Base-by-base conservation (phyloP, 2,797 vertebrate genomes). In the Pitangus sulphuratus region DNA sequence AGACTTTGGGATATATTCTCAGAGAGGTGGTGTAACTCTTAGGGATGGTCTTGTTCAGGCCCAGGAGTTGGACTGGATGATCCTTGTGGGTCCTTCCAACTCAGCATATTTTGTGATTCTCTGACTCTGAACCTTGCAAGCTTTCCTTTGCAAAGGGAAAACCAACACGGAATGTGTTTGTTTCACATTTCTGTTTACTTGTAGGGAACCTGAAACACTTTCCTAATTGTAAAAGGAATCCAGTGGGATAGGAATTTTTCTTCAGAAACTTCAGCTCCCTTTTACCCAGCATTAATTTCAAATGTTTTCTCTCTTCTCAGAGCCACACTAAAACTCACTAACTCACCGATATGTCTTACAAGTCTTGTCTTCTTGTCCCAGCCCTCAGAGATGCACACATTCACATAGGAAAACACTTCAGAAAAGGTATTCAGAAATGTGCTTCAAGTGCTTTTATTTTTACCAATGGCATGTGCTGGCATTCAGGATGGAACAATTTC, bases 401-500 rank as follows among this genome's bases (percentile, higher is more conserved):
- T 64, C 58, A 45, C 0, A 0, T 26, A 65, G 6, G 35, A 69
- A 77, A 93, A 53, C 0, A 0, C 12, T 60, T 61, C 65, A n/a
- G 56, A 56, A 81, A 77, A 86, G 47, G 35, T 17, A 15, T 24
- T 61, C 4, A 4, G 15, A 68, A 58, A 15, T 33, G 51, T 25
- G 13, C 18, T 12, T 3, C 17, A 57, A 71, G 22, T 58, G 60
- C 9, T 76, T 75, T 82, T 51, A 56, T 54, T 87, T 91, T 84
- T 35, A 66, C 51, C 53, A 53, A 2, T 1, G 3, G 18, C 39
- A 72, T 61, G 16, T 37, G 16, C 57, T 66, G 68, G 17, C 21
- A 70, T 70, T 91, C 60, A 66, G 26, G 20, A 51, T 48, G 18
- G 56, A 87, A 77, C 6, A 31, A 87, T 78, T 95, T 83, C 57